Conservation (phyloP, 1,140 invertebrate genomes). For the Orius insidiosus region DNA sequence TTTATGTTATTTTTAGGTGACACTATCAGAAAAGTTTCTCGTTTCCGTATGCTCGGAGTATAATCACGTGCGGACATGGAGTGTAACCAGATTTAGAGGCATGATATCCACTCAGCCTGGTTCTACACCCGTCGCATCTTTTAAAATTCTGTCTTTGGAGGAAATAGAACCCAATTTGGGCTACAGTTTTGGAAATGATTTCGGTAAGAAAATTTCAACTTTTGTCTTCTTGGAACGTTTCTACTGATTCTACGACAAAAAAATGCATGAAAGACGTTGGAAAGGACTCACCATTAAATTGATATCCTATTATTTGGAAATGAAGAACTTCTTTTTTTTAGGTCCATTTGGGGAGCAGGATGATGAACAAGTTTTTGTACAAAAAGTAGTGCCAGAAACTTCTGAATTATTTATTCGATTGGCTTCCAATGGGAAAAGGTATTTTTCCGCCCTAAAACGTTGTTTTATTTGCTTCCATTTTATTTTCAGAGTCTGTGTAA, state of each 20-base stretch:
- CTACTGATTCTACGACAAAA: not conserved
- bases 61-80: conserved; percentile 94
- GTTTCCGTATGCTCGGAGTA: conserved; percentile 96
- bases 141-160: conserved; percentile 86
- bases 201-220: conserved; percentile 36
- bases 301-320: not conserved
- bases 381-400: conserved; percentile 92
- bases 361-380: conserved; percentile 93
- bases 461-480: not conserved
- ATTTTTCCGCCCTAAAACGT: too few relatives aligned
- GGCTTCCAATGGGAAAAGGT: conserved; percentile 87
- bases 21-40: conserved; percentile 88
- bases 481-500: conserved; percentile 67
- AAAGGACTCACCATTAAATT: not conserved
- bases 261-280: not conserved
- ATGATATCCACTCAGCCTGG: conserved; percentile 96
- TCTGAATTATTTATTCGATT: conserved; percentile 85
- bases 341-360: conserved; percentile 95
- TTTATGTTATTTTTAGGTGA: conserved; percentile 42
- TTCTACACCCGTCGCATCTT: conserved; percentile 87
- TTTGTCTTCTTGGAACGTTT: not conserved
- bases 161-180: conserved; percentile 59
- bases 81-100: conserved; percentile 82
- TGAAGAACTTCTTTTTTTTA: conserved; percentile 22
- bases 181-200: conserved; percentile 62